Percentiles rank a stretch among this genome's conserved stretches.
These are phyloP conservation scores for Xenopus borealis DNA, from an alignment of 2,113 vertebrate genomes.

Conservation along the genomic window DNA sequence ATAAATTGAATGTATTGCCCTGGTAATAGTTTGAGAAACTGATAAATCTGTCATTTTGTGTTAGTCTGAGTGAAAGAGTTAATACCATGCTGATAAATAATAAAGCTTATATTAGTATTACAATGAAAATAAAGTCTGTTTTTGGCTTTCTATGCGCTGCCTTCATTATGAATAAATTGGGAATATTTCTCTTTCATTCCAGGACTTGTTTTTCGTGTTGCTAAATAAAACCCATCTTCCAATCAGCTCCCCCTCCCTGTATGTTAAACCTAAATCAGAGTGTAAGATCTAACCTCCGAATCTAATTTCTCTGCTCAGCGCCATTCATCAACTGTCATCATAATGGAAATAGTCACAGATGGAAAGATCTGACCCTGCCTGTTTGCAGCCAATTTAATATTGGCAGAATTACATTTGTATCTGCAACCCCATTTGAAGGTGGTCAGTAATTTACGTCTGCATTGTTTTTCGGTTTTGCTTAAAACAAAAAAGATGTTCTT, in stretches of 20 bases:
- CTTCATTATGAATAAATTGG: neutral
- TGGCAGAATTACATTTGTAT: conserved; percentile 7
- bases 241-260: neutral
- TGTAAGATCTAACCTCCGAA: neutral
- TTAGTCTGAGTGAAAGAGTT: too few relatives aligned
- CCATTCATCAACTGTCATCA: conserved; percentile 9
- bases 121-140: neutral
- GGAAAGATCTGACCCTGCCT: conserved; percentile 30
- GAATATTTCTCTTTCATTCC: neutral
- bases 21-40: too few relatives aligned
- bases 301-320: conserved; percentile 9
- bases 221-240: neutral
- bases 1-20: too few relatives aligned
- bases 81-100: too few relatives aligned
- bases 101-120: neutral
- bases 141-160: neutral
- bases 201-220: neutral
- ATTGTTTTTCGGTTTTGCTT: too few relatives aligned
- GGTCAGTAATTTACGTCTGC: too few relatives aligned
- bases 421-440: too few relatives aligned
- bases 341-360: conserved; percentile 17
- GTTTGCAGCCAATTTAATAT: conserved; percentile 29
- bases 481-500: too few relatives aligned
- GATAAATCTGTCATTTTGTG: too few relatives aligned
- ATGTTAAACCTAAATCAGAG: neutral